Evolutionary conservation across 2,113 vertebrate genomes (phyloP), one percentile per base, ranked within the genome.

Genomic region (Neolamprologus caudopunctatus): DNA sequence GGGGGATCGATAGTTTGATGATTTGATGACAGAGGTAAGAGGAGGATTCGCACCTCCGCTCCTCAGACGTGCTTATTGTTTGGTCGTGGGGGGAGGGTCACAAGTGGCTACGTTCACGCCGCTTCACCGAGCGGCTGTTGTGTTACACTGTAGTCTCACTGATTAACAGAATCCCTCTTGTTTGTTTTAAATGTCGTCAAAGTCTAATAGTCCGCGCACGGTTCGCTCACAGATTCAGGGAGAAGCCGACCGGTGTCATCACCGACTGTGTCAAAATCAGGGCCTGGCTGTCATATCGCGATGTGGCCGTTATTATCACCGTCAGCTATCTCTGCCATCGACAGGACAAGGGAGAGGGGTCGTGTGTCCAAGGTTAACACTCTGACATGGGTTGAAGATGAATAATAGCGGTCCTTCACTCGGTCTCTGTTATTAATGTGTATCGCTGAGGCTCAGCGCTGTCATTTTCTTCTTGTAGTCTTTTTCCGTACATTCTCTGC

Each of bases 41-140:
- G 79, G 66, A 87, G 88, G 85, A 87, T 90, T 88, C 87, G 75
- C 85, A 89, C 88, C 89, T 92, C 90, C 13, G 93, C 87, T 87
- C 81, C 88, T 88, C 89, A 73, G 89, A 91, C 92, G 81, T 81
- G 92, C 93, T 95, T 93, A 96, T 97, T 96, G 95, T 96, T 96
- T 95, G 87, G 95, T 81, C 82, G 95, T 95, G 95, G 96, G 96
- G 96, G 96, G 96, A 96, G 94, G 96, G 95, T 95, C 88, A 91
- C 31, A n/a, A 88, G 83, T 81, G 81, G 87, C 84, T 79, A 11
- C 50, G 82, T 88, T 88, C 92, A 61, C 40, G 93, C 85, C 75
- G 90, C 78, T 82, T 9, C 35, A 89, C 86, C 84, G 80, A 87
- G 75, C 57, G 87, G 83, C 82, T 89, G 51, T 84, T 91, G 82